phyloP scores from a whole-genome alignment of 1,140 invertebrate genomes.

The Meloidogyne floridensis region DNA sequence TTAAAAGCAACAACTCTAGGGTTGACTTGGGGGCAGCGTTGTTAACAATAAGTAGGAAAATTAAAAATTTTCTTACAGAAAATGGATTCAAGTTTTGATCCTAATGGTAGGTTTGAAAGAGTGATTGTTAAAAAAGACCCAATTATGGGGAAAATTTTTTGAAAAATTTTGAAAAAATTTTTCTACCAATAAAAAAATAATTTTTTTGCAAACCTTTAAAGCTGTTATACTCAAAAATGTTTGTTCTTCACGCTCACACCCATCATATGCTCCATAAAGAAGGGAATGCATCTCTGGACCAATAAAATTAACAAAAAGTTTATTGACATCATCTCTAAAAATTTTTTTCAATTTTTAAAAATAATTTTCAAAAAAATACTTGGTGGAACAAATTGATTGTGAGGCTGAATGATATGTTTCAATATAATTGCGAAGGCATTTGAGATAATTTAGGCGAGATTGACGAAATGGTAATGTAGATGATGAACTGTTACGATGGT shows the following conservation, averaged over 20 bases:
- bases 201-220: slow-evolving; percentile 12
- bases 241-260: neutral
- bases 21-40: no score
- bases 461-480: neutral
- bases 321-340: neutral
- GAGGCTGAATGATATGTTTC: neutral
- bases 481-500: neutral
- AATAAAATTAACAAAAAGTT: slow-evolving; percentile 22
- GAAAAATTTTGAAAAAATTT: no score
- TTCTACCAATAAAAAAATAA: neutral
- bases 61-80: no score
- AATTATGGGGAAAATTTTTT: no score
- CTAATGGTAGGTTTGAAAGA: no score
- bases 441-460: neutral
- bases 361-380: neutral
- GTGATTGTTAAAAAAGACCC: no score
- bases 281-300: slow-evolving; percentile 21
- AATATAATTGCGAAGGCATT: neutral
- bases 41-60: no score
- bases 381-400: neutral
- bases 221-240: slow-evolving; percentile 17
- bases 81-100: no score
- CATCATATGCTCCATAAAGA: neutral
- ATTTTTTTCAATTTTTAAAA: neutral
- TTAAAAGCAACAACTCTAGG: no score